Evolutionary conservation across 2,113 vertebrate genomes (phyloP).

Genomic region (Lepus americanus): DNA sequence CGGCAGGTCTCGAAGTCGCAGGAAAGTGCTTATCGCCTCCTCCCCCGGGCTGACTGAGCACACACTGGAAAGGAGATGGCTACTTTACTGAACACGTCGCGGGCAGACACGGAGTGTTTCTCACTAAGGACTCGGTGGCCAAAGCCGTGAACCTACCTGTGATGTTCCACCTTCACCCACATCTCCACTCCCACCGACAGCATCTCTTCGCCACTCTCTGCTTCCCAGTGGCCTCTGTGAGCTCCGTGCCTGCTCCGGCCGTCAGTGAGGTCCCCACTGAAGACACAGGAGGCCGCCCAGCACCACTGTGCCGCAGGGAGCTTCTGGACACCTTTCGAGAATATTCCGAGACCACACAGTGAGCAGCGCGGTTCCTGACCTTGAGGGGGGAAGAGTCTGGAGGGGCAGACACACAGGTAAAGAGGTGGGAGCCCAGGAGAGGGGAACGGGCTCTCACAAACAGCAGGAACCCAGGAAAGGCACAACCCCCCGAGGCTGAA

Average conservation of each 20-base stretch:
- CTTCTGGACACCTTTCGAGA: no score
- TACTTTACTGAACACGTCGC: background rate
- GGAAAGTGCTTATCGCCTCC: background rate
- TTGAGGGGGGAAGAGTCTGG: background rate
- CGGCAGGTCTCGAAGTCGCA: background rate
- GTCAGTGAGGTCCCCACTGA: fast-evolving
- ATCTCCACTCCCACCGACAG: background rate
- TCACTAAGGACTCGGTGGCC: no score
- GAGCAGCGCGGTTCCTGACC: background rate
- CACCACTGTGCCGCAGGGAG: background rate
- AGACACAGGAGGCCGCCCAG: background rate
- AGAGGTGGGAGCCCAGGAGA: background rate
- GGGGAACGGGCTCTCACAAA: background rate
- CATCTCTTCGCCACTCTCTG: background rate
- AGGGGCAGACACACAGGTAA: background rate
- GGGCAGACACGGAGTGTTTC: background rate
- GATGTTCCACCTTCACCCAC: background rate
- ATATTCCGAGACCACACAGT: fast-evolving
- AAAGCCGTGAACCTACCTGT: background rate
- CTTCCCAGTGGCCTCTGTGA: background rate
- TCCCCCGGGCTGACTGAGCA: no score
- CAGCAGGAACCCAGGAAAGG: background rate
- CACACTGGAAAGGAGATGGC: background rate
- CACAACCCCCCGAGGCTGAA: background rate
- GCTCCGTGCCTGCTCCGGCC: background rate